These are phyloP conservation scores for Catocala nupta DNA, from an alignment of 2,888 invertebrate genomes.

Conservation along the genomic window DNA sequence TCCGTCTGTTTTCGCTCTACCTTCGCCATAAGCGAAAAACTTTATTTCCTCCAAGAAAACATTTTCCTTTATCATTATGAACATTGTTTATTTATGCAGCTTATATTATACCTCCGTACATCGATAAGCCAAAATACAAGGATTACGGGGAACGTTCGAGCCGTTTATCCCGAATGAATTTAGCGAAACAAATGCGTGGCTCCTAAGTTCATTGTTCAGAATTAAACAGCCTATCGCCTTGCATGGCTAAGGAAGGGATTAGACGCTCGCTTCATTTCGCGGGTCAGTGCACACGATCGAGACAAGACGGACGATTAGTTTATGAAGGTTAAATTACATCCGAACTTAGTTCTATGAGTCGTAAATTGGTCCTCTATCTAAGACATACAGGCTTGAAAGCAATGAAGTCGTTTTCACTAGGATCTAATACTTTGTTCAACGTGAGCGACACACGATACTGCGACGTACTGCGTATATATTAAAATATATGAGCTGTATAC, in stretches of 20 bases:
- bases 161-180: conserved; percentile 55
- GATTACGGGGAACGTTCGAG: conserved; percentile 51
- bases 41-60: background rate
- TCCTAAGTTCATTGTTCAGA: conserved; percentile 58
- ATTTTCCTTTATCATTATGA: background rate
- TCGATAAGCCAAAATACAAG: conserved; percentile 48
- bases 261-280: conserved; percentile 72
- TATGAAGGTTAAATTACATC: conserved; percentile 49
- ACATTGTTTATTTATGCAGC: conserved; percentile 22
- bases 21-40: too few species aligned
- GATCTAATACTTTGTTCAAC: too few species aligned
- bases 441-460: too few species aligned
- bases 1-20: too few species aligned
- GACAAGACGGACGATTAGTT: conserved; percentile 54
- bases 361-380: conserved; percentile 8
- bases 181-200: conserved; percentile 39
- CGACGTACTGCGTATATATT: too few species aligned
- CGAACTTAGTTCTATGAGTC: conserved; percentile 28
- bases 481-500: too few species aligned
- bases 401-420: too few species aligned
- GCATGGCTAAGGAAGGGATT: conserved; percentile 60
- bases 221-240: conserved; percentile 74
- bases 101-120: conserved; percentile 36
- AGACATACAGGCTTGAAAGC: background rate
- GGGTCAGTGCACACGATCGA: conserved; percentile 61